Percentiles rank a stretch among this genome's conserved stretches.
phyloP scores from a whole-genome alignment of 2,797 vertebrate species.

The Thaleichthys pacificus region DNA sequence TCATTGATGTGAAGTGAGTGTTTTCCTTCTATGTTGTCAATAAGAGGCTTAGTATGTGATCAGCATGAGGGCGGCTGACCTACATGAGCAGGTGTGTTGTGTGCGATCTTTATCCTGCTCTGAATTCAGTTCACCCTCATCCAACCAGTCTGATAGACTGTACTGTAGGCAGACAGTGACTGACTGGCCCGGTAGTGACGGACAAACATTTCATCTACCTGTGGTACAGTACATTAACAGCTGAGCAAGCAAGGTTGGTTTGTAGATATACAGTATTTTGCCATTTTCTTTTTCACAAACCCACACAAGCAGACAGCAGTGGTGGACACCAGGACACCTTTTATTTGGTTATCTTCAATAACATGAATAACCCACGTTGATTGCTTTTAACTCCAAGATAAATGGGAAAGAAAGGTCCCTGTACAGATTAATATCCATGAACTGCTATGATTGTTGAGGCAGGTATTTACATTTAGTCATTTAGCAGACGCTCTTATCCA shows the following conservation, averaged over 20 bases:
- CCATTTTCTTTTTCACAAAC: neutral
- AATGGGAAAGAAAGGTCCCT: slow-evolving; percentile 9
- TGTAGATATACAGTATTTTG: neutral
- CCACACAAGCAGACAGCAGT: neutral
- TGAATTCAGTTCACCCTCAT: neutral
- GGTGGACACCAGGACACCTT: neutral
- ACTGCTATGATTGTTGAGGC: slow-evolving; percentile 11
- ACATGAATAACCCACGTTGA: slow-evolving; percentile 12
- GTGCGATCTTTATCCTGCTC: slow-evolving; percentile 16
- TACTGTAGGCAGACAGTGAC: neutral
- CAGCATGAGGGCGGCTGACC: slow-evolving; percentile 15
- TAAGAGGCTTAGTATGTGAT: slow-evolving; percentile 20
- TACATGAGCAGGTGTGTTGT: slow-evolving; percentile 17
- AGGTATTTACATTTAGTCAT: too few relatives aligned
- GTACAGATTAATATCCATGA: slow-evolving; percentile 11
- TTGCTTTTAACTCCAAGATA: slow-evolving; percentile 28
- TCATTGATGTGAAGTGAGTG: neutral
- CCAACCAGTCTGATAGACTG: neutral
- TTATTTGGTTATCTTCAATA: slow-evolving; percentile 11
- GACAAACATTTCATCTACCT: neutral
- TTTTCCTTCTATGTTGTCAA: neutral
- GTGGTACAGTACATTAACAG: too few relatives aligned
- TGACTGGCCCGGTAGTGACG: too few relatives aligned
- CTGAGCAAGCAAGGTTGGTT: neutral
- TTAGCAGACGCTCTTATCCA: too few relatives aligned